Conservation (phyloP, 2,797 vertebrate species). For the Schizopygopsis malacanthus region DNA sequence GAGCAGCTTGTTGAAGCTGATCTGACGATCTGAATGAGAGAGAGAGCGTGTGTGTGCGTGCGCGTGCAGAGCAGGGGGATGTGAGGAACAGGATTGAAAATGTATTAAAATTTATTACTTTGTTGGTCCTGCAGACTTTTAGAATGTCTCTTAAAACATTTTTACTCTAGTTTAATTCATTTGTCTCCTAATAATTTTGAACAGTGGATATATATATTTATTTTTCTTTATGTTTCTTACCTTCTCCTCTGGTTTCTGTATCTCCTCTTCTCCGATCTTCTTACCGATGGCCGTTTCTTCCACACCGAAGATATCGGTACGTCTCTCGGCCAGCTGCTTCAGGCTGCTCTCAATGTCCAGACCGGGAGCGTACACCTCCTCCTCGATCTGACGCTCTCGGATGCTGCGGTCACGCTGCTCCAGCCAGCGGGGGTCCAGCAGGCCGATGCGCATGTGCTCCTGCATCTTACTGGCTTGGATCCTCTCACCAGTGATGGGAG, state of each 20-base stretch:
- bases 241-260: conserved; percentile 99
- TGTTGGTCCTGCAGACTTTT: not conserved
- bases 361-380: conserved; percentile 98
- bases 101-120: no score
- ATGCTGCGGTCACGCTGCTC: conserved; percentile 96
- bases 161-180: not conserved
- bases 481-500: conserved; percentile 97
- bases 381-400: conserved; percentile 94
- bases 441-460: conserved; percentile 98
- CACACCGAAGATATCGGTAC: conserved; percentile 99
- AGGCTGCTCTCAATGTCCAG: conserved; percentile 98
- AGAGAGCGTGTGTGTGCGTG: no score
- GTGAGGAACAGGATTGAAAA: no score
- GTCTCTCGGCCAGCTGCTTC: conserved; percentile 97
- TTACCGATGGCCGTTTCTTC: conserved; percentile 99
- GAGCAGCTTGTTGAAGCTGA: no score
- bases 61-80: no score
- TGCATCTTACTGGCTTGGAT: conserved; percentile 99
- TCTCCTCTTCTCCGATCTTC: conserved; percentile 99
- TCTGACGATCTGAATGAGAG: no score
- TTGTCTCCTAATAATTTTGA: not conserved
- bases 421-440: conserved; percentile 96
- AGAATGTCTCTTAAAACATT: not conserved
- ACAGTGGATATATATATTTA: not conserved
- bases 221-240: conserved; percentile 67